Evolutionary conservation across 64 coral and sea anemone genomes (phyloP).

Genomic region (Pachyseris speciosa): DNA sequence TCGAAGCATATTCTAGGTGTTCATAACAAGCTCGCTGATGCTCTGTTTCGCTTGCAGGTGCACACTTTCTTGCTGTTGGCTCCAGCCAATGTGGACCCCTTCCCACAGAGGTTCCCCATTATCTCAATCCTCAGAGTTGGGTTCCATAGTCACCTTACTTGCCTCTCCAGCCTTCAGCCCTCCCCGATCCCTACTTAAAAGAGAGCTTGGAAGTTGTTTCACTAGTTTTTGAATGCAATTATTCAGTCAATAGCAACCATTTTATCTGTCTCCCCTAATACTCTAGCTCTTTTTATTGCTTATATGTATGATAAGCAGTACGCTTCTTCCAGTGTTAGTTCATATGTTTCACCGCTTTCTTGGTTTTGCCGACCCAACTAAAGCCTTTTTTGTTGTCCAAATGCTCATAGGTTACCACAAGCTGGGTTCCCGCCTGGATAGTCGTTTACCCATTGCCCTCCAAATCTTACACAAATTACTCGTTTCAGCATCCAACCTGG

Average conservation of each 20-base stretch:
- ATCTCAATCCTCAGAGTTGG: background rate
- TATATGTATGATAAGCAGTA: background rate
- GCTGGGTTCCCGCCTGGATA: background rate
- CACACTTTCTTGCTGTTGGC: background rate
- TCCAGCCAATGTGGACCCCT: background rate
- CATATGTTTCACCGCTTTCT: constrained; percentile 17
- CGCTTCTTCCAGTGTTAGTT: constrained; percentile 16
- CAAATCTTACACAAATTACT: background rate
- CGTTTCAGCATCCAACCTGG: background rate
- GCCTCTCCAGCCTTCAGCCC: background rate
- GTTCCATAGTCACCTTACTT: background rate
- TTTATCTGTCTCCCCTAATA: background rate
- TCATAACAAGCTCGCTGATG: background rate
- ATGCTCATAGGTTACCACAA: constrained; percentile 1
- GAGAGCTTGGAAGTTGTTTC: constrained; percentile 1
- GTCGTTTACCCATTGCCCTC: background rate
- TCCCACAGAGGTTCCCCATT: background rate
- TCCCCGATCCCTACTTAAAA: background rate
- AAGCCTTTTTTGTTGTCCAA: too few relatives aligned
- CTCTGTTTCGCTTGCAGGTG: background rate
- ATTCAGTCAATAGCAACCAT: background rate
- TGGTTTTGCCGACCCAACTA: too few relatives aligned
- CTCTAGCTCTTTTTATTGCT: too few relatives aligned
- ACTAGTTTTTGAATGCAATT: background rate
- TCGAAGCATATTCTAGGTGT: background rate